A percentile compares a stretch with the other conserved stretches of the same genome.
These are phyloP conservation scores for Origma solitaria DNA, from an alignment of 2,113 vertebrate genomes.

Conservation along the genomic window DNA sequence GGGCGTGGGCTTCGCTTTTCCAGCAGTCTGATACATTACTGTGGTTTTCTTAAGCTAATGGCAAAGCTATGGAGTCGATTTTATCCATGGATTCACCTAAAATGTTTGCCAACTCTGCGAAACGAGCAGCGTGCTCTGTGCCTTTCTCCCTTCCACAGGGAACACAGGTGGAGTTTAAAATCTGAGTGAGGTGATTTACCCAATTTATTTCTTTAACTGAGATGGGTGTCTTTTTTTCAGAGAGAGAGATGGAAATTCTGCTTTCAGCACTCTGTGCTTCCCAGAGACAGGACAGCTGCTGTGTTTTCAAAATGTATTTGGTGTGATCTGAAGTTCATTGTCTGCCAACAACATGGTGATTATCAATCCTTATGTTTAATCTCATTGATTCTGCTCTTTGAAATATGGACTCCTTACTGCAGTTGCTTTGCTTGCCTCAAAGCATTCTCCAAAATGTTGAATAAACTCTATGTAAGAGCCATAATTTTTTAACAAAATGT, in stretches of 20 bases:
- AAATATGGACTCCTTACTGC: background rate
- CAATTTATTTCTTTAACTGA: background rate
- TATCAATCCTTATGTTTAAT: background rate
- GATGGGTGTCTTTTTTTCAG: background rate
- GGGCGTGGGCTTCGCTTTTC: background rate
- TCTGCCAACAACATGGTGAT: background rate
- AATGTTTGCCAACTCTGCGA: background rate
- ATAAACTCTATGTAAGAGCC: background rate
- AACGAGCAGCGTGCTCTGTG: accelerated
- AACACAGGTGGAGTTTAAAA: background rate
- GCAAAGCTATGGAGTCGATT: background rate
- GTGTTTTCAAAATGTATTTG: background rate
- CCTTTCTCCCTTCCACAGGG: background rate
- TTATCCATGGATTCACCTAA: background rate
- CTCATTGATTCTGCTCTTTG: background rate
- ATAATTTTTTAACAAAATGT: background rate
- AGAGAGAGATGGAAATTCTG: background rate
- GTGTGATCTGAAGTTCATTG: background rate
- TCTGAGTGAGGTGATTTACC: background rate
- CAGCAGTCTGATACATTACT: background rate
- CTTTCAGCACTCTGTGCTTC: background rate
- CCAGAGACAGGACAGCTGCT: background rate
- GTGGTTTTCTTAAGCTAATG: background rate
- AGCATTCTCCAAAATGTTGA: background rate
- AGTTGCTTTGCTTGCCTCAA: background rate